Base-by-base conservation (phyloP, 2,797 vertebrate genomes). In the Lagocephalus sceleratus region DNA sequence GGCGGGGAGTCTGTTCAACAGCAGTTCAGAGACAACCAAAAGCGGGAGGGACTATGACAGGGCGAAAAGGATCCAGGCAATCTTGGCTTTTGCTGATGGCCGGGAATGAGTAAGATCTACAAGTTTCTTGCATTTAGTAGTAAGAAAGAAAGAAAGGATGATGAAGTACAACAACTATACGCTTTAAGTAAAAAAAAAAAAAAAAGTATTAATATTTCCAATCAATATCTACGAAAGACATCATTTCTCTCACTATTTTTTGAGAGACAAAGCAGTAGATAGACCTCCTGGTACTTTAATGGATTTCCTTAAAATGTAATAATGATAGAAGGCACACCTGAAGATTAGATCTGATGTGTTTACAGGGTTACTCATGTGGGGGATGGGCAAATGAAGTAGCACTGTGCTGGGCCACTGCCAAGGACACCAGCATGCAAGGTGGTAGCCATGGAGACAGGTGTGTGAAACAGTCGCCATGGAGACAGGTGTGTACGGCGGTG, bases 391-490 rank as follows among this genome's bases (percentile, higher is more conserved):
- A 63, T 50, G 56, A 56, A 54, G 44, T 19, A 11, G 56, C 8
- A 54, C 56, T 69, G 73, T 52, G 75, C 70, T 75, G 73, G 77
- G 69, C 71, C 20, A 32, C 42, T 75, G 85, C 82, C 85, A 87
- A 86, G 85, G 83, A 85, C 83, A 77, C 67, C 60, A 64, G 78
- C 68, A 63, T 78, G 81, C 73, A 81, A 84, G 83, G 76, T 79
- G 84, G 85, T 89, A 71, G 76, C 68, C 85, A 87, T 88, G 84
- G 87, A 88, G 83, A 87, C 85, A 87, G 85, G 82, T 85, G 86
- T 85, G 79, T 73, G 76, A 80, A 77, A 35, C 10, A 69, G 85
- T 84, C 22, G 83, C 62, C 84, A 85, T 85, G 80, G 86, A 85
- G 79, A 86, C 84, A 88, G 83, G 81, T 85, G 81, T 81, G 76